phyloP scores from a whole-genome alignment of 2,113 vertebrate species.

The Amazona vittata region DNA sequence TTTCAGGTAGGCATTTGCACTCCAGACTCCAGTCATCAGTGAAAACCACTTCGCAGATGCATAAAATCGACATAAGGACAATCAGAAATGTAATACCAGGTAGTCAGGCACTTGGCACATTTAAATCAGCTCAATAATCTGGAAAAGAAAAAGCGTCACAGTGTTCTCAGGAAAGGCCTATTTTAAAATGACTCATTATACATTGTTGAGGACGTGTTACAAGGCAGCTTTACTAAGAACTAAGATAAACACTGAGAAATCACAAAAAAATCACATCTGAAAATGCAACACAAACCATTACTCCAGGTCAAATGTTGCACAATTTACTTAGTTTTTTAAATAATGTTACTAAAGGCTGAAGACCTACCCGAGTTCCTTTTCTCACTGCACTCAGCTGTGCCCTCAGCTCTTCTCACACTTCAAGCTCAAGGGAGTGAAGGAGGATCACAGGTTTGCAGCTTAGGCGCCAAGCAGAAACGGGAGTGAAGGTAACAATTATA shows the following conservation, averaged over 20 bases:
- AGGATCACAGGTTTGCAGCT: neutral
- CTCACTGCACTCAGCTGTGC: neutral
- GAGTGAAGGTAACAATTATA: neutral
- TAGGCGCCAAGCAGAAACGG: neutral
- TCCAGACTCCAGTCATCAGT: constrained; percentile 18
- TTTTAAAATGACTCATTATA: neutral
- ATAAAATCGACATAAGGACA: neutral
- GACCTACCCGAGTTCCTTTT: neutral
- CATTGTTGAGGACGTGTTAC: neutral
- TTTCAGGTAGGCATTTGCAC: neutral
- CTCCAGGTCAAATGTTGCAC: neutral
- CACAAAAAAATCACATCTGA: neutral
- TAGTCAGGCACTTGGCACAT: neutral
- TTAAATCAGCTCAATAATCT: constrained; percentile 6
- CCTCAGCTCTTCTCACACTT: neutral
- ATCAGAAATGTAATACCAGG: neutral
- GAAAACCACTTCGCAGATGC: neutral
- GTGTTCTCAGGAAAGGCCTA: neutral
- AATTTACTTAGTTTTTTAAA: neutral
- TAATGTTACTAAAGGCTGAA: neutral
- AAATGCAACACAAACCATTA: neutral
- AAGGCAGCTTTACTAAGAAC: neutral
- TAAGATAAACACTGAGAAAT: neutral
- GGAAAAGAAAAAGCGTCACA: neutral
- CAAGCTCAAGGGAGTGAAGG: neutral